Evolutionary conservation across 2,888 invertebrate genomes (phyloP).

Genomic region (Epiblema foenella): DNA sequence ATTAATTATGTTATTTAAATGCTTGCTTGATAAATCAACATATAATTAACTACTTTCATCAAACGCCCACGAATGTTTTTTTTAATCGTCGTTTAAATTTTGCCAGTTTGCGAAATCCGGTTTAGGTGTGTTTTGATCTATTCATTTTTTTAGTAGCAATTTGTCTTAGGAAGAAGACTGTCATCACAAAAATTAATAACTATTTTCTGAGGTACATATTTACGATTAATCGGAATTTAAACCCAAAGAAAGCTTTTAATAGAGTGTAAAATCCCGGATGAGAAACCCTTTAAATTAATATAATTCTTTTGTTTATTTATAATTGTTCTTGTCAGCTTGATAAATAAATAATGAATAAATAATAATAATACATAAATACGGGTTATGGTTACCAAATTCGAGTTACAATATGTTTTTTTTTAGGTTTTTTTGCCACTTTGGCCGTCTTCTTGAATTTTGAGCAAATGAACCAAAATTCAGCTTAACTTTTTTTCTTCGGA

Average conservation of each 20-base stretch:
- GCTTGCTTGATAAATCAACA: slow-evolving; percentile 30
- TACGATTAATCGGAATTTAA: too few species aligned
- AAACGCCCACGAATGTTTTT: slow-evolving; percentile 2
- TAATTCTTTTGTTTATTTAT: too few species aligned
- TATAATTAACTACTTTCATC: slow-evolving; percentile 17
- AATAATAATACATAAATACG: too few species aligned
- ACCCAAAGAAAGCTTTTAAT: too few species aligned
- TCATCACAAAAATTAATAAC: not conserved
- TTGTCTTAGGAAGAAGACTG: not conserved
- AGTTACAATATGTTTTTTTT: too few species aligned
- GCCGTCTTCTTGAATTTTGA: too few species aligned
- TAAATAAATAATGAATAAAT: not conserved
- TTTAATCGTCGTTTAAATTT: slow-evolving; percentile 25
- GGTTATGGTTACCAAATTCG: too few species aligned
- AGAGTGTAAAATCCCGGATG: not conserved
- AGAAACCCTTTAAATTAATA: not conserved
- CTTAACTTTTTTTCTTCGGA: too few species aligned
- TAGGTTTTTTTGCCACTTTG: too few species aligned
- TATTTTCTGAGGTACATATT: not conserved
- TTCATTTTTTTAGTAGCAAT: not conserved
- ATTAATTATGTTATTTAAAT: slow-evolving; percentile 33
- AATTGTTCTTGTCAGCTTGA: not conserved
- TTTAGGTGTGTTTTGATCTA: not conserved
- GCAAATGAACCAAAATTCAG: too few species aligned
- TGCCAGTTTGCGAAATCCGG: not conserved